Base-by-base conservation (phyloP, 2,113 vertebrate genomes). In the Merops nubicus region DNA sequence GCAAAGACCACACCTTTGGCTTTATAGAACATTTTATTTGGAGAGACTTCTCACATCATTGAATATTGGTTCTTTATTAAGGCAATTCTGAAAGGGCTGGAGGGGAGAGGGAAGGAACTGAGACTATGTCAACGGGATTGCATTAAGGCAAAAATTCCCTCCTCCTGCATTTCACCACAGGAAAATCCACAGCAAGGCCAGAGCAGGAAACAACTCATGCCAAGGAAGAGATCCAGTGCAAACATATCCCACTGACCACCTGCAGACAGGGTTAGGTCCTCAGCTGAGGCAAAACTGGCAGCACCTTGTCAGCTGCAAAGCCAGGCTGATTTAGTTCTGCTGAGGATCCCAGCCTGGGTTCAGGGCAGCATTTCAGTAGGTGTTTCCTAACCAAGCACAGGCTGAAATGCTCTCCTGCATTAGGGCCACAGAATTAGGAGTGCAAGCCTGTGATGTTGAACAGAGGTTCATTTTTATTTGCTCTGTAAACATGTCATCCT, bases 11-110 rank as follows among this genome's bases (percentile, higher is more conserved):
- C 60, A 47, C 31, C 25, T 84, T 93, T 92, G 91, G 88, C 93
- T 95, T 93, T n/a, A 81, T 48, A 89, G 93, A 96, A 96, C 60
- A 60, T 65, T 98, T 98, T 98, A 98, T 97, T 98, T 89, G 68
- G 69, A 97, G 90, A 94, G 8, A 75, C 14, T 42, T 91, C 21
- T 65, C 45, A 76, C 6, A 4, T 92, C n/a, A 47, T 8, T 87
- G 67, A 92, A 85, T 93, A 93, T 79, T 91, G 59, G 69, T 92
- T 97, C 81, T 88, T 88, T 47, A 62, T 97, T 98, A 98, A 98
- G 96, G 97, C 97, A 96, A 14, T 95, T 97, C 94, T 76, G 87
- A 83, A 81, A 31, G 89, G 80, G 34, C 17, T 45, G 43, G 70
- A 89, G 51, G 29, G 21, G 29, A 57, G 67, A 40, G 56, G 59